Percentiles rank a stretch among this genome's conserved stretches.
Evolutionary conservation across 2,888 invertebrate genomes (phyloP).

Genomic region (Philereme vetulata): DNA sequence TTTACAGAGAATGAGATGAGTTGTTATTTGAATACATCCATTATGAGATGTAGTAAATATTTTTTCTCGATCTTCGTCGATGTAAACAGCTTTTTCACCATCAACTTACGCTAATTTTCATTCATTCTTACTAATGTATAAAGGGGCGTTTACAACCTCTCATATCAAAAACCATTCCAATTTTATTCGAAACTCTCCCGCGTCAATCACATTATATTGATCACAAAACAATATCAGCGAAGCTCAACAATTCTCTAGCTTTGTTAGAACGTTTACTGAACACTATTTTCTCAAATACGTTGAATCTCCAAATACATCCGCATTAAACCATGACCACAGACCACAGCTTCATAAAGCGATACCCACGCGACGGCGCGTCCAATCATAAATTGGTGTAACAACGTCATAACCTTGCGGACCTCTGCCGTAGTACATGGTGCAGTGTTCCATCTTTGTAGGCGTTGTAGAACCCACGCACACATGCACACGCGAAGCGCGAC

Average conservation of each 20-base stretch:
- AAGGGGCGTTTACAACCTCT: too few relatives aligned
- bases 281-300: constrained; percentile 20
- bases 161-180: too few relatives aligned
- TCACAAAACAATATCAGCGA: not conserved
- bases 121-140: too few relatives aligned
- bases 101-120: too few relatives aligned
- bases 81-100: too few relatives aligned
- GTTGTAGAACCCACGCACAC: not conserved
- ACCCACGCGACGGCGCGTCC: constrained; percentile 56
- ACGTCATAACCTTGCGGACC: constrained; percentile 47
- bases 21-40: too few relatives aligned
- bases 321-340: constrained; percentile 41
- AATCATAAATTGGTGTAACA: constrained; percentile 63
- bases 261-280: constrained; percentile 7
- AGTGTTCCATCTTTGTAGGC: constrained; percentile 8
- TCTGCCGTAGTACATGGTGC: constrained; percentile 16
- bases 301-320: constrained; percentile 18
- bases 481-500: not conserved
- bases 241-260: not conserved
- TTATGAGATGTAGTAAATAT: too few relatives aligned
- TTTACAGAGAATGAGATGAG: too few relatives aligned
- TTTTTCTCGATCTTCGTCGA: too few relatives aligned
- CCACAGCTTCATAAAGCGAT: constrained; percentile 41
- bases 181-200: too few relatives aligned
- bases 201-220: too few relatives aligned